These are phyloP conservation scores for Artibeus lituratus DNA, from an alignment of 2,797 vertebrate species.

Conservation along the genomic window DNA sequence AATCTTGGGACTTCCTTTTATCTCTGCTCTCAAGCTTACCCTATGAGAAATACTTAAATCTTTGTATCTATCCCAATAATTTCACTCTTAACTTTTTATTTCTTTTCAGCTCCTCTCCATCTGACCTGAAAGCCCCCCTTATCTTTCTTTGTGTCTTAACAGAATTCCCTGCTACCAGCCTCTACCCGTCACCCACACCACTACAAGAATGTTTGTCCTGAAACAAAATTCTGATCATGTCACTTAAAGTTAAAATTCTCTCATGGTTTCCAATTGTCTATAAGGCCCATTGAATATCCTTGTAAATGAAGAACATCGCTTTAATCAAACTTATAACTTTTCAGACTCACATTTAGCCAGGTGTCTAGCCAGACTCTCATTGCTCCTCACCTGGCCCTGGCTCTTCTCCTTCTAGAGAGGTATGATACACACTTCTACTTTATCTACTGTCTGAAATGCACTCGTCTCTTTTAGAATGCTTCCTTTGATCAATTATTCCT, in stretches of 20 bases:
- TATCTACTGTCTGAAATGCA: neutral
- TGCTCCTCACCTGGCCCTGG: neutral
- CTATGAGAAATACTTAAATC: neutral
- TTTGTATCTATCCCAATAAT: neutral
- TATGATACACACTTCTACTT: neutral
- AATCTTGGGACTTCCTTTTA: neutral
- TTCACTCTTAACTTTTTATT: neutral
- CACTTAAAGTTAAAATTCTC: neutral
- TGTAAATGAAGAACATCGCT: neutral
- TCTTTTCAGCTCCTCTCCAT: neutral
- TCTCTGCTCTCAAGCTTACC: neutral
- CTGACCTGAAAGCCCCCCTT: neutral
- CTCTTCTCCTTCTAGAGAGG: neutral
- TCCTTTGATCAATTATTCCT: neutral
- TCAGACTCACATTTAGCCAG: neutral
- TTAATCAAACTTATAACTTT: neutral
- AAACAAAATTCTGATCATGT: conserved; percentile 23
- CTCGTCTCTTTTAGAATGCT: neutral
- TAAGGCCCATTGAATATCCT: neutral
- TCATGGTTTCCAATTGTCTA: neutral
- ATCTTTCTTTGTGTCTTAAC: neutral
- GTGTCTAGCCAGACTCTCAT: neutral
- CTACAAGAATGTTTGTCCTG: neutral
- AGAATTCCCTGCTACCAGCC: neutral
- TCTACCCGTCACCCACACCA: neutral